Evolutionary conservation across 2,797 vertebrate species (phyloP).

Genomic region (Alexandromys oeconomus): DNA sequence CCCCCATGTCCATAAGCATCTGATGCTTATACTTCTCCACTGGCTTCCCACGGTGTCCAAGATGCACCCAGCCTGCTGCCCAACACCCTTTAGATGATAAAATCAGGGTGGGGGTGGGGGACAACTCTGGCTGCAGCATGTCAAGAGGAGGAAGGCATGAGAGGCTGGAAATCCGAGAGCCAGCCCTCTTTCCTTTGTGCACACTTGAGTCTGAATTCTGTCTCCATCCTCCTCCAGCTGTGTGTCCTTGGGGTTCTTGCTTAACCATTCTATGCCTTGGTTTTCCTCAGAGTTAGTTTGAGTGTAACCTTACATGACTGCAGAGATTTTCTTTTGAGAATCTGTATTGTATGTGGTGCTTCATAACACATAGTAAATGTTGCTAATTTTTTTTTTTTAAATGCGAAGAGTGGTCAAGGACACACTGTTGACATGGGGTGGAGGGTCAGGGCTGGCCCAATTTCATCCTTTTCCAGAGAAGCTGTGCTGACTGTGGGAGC

Average conservation of each 20-base stretch:
- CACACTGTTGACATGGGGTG: not conserved
- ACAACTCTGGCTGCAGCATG: not conserved
- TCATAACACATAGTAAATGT: not conserved
- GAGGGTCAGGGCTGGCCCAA: not conserved
- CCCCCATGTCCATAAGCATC: not conserved
- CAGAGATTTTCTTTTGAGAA: not conserved
- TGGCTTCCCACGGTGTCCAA: not conserved
- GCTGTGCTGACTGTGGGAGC: not conserved
- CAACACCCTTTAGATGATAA: not conserved
- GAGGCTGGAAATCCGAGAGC: not conserved
- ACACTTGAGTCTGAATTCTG: not conserved
- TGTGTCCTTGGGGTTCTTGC: not conserved
- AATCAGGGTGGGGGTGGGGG: not conserved
- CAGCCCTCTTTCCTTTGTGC: not conserved
- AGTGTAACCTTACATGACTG: not conserved
- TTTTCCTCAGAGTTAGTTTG: not conserved
- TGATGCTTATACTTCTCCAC: not conserved
- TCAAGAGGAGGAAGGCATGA: not conserved
- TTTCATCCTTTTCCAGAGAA: constrained; percentile 2
- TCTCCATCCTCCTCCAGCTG: not conserved
- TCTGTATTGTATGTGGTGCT: not conserved
- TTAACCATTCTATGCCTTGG: not conserved
- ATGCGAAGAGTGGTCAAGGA: not conserved
- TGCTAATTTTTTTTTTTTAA: not conserved
- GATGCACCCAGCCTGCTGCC: not conserved